Percentiles rank a stretch among this genome's conserved stretches.
These are phyloP conservation scores for Zophobas atratus DNA, from an alignment of 1,140 invertebrate genomes.

Conservation along the genomic window DNA sequence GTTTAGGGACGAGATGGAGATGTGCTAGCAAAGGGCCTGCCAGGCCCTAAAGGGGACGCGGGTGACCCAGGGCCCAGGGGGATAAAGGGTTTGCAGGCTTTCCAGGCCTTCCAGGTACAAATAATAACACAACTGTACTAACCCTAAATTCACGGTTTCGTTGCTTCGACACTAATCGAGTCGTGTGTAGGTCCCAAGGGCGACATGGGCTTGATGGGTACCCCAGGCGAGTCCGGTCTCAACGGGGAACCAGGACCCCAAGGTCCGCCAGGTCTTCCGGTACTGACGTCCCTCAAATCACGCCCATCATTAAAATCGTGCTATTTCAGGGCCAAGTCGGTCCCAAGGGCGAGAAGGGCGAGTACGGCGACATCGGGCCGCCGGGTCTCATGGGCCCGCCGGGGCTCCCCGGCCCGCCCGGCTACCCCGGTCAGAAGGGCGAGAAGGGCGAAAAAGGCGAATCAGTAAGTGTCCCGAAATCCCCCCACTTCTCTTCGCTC, in stretches of 20 bases:
- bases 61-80: constrained; percentile 86
- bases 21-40: constrained; percentile 67
- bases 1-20: constrained; percentile 69
- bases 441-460: constrained; percentile 94
- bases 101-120: constrained; percentile 69
- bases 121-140: not conserved
- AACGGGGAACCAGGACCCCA: constrained; percentile 90
- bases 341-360: constrained; percentile 90
- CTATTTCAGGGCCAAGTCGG: constrained; percentile 79
- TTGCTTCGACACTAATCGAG: too few species aligned
- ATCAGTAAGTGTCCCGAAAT: constrained; percentile 80
- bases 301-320: too few species aligned
- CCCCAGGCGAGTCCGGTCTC: constrained; percentile 84
- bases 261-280: constrained; percentile 88
- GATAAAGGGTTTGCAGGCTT: constrained; percentile 91
- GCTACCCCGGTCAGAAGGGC: constrained; percentile 90
- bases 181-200: constrained; percentile 64
- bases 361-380: constrained; percentile 92
- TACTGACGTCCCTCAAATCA: constrained; percentile 51
- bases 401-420: constrained; percentile 78
- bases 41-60: constrained; percentile 68
- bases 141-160: too few species aligned
- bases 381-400: constrained; percentile 88
- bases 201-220: constrained; percentile 78
- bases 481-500: constrained; percentile 15